A percentile compares a stretch with the other conserved stretches of the same genome.
These are phyloP conservation scores for Macrostomum lignano DNA, from an alignment of 1,140 invertebrate species.

Conservation along the genomic window DNA sequence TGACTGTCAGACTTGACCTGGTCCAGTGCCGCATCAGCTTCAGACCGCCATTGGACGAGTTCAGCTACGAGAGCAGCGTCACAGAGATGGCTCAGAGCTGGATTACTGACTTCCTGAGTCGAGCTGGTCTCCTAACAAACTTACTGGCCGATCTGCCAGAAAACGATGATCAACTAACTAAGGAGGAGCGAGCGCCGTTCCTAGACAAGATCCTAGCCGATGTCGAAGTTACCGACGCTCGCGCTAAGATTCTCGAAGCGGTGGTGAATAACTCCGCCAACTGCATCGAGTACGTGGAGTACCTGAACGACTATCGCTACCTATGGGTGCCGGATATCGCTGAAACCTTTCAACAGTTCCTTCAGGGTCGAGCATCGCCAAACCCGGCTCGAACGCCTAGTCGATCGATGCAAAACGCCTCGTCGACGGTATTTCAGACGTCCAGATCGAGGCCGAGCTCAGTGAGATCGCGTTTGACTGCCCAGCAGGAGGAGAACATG, in stretches of 20 bases:
- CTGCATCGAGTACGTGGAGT: too few species aligned
- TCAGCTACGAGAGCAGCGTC: too few species aligned
- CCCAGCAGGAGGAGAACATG: conserved; percentile 7
- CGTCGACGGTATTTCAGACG: background rate
- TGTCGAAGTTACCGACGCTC: too few species aligned
- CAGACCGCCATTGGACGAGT: too few species aligned
- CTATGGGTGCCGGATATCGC: conserved; percentile 25
- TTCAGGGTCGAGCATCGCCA: conserved; percentile 15
- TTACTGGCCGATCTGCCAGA: too few species aligned
- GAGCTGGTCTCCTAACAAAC: conserved; percentile 17
- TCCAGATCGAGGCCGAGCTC: background rate
- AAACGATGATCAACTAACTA: too few species aligned
- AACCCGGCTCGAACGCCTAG: conserved; percentile 12
- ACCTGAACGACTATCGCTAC: conserved; percentile 21
- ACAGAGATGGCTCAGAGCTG: conserved; percentile 20
- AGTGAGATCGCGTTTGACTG: conserved; percentile 1
- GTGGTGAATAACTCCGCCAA: too few species aligned
- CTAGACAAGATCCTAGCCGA: too few species aligned
- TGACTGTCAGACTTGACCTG: too few species aligned
- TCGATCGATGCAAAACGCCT: background rate
- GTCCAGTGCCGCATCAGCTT: too few species aligned
- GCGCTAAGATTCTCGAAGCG: too few species aligned
- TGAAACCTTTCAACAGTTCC: conserved; percentile 21
- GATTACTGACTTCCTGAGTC: conserved; percentile 17
- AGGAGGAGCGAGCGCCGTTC: too few species aligned